phyloP scores from a whole-genome alignment of 37 sponge, comb jelly and placozoan genomes.

The Corticium candelabrum region DNA sequence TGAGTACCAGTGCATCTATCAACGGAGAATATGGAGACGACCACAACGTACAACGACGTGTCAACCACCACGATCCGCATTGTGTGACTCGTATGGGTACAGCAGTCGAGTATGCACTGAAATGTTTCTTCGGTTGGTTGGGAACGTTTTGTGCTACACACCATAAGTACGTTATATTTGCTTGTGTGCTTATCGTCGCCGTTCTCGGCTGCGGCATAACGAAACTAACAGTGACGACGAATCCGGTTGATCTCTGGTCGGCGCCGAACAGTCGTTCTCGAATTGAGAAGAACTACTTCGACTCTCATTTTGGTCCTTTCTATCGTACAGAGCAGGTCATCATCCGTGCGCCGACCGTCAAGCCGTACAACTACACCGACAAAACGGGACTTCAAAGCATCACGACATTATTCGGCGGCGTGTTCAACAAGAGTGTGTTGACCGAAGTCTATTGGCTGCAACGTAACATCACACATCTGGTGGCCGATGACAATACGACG shows the following conservation, averaged over 20 bases:
- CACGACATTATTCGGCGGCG: constrained; percentile 65
- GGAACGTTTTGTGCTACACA: background rate
- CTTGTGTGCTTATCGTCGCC: background rate
- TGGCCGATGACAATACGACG: constrained; percentile 9
- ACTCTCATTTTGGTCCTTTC: constrained; percentile 82
- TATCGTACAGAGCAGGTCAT: constrained; percentile 89
- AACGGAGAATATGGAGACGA: no score
- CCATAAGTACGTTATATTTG: background rate
- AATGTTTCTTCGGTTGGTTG: background rate
- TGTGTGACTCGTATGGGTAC: background rate
- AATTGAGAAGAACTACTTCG: constrained; percentile 87
- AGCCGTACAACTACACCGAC: background rate
- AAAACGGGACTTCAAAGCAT: background rate
- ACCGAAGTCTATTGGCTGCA: constrained; percentile 31
- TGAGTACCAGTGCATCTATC: no score
- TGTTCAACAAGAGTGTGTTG: constrained; percentile 45
- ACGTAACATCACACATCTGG: constrained; percentile 28
- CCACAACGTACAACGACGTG: no score
- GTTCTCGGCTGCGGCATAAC: background rate
- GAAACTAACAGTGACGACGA: constrained; percentile 48
- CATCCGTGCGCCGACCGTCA: constrained; percentile 31
- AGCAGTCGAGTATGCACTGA: background rate
- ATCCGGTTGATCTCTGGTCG: constrained; percentile 96
- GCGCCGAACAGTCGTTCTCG: constrained; percentile 68
- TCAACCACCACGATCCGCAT: no score